Evolutionary conservation across 2,113 vertebrate species (phyloP).

Genomic region (Tetrao urogallus): DNA sequence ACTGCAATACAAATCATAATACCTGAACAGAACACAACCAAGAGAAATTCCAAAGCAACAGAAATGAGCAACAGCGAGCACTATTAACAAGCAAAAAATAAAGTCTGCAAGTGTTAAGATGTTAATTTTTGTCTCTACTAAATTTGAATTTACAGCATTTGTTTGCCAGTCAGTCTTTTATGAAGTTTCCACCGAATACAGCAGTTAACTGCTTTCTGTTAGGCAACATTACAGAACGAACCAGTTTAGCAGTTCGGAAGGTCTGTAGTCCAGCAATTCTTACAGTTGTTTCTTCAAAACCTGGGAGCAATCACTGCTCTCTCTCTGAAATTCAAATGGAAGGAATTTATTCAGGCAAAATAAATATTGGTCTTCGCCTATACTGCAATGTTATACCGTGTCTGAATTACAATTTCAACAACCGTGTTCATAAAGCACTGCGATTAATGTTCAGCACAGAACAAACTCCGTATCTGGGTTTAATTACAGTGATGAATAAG

Average conservation of each 20-base stretch:
- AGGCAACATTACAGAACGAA: slow-evolving; percentile 45
- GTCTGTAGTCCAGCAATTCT: background rate
- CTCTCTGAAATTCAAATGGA: slow-evolving; percentile 2
- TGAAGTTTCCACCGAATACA: background rate
- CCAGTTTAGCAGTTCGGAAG: slow-evolving; percentile 2
- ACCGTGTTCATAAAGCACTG: background rate
- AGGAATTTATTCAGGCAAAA: slow-evolving; percentile 13
- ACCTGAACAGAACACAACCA: background rate
- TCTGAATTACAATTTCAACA: background rate
- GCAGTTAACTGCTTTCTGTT: background rate
- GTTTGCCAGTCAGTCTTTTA: background rate
- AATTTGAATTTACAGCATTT: background rate
- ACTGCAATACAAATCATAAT: background rate
- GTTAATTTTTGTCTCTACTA: background rate
- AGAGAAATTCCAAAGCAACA: background rate
- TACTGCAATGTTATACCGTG: background rate
- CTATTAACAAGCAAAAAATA: background rate
- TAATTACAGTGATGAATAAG: slow-evolving; percentile 57
- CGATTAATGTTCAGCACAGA: background rate
- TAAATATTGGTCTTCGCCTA: background rate
- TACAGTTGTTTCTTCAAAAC: background rate
- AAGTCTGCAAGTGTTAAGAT: background rate
- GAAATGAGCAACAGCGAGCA: background rate
- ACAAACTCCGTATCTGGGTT: slow-evolving; percentile 44
- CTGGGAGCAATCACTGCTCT: background rate